Base-by-base conservation (phyloP, 1,140 invertebrate species). In the Aethina tumida region DNA sequence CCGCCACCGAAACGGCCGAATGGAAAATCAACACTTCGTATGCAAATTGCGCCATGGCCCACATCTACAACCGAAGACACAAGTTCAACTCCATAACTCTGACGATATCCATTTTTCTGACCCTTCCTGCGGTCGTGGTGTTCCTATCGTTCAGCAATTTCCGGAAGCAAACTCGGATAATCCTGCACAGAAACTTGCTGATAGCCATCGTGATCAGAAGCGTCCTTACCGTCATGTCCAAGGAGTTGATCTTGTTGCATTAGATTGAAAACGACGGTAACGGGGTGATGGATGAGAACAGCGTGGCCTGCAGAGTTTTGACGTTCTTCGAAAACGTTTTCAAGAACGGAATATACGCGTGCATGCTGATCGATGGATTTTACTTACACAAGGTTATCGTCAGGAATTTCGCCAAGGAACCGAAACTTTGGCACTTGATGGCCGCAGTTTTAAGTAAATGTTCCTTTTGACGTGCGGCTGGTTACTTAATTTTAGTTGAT, bases 341-440 rank as follows among this genome's bases (percentile, higher is more conserved):
- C 0, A 65, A 58, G 2, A 69, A 70, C 43, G 59, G 64, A 0
- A 69, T 73, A 2, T 77, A 72, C 47, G 60, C 69, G 0, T 73
- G 68, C 43, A 75, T 77, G 74, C 47, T 75, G 10, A 53, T 71
- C 0, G 71, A 74, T 45, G 73, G 68, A 2, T 56, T 73, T 15
- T 73, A 73, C 45, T 52, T 75, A 4, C 73, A 77, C 39, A 59
- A 70, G 7, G 56, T 66, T 0, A 74, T 76, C 9, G 72, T 71
- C 0, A 63, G 67, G 3, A 65, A 70, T 1, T 74, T 76, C 45
- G 62, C 58, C 9, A 56, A 55, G 21, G 63, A 71, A 15, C 42
- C 66, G 2, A 64, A 64, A n/a, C 42, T 66, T 3, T 49, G 45
- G 8, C 52, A 57, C 39, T 40, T 72, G n/a, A 69, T 70, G 40